Conservation (phyloP, 2,888 invertebrate genomes). For the Sarcophaga rosellei region DNA sequence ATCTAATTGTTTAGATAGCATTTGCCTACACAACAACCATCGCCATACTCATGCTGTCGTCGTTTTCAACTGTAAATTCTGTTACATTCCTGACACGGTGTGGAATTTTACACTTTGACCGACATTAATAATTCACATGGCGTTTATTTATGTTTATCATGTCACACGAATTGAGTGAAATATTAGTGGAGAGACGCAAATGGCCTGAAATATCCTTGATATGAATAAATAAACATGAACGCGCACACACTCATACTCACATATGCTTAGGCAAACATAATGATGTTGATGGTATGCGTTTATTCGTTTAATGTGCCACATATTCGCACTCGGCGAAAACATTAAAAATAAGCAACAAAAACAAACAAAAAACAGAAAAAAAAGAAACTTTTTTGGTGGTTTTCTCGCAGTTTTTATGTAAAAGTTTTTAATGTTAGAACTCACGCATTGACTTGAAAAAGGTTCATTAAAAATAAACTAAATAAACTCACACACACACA, state of each 20-base stretch:
- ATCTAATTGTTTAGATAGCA: neutral
- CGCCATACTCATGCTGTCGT: constrained; percentile 4
- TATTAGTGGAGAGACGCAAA: constrained; percentile 53
- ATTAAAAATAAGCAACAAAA: too few relatives aligned
- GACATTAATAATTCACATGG: constrained; percentile 63
- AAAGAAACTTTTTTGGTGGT: constrained; percentile 25
- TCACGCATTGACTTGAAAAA: constrained; percentile 40
- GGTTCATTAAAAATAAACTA: constrained; percentile 31
- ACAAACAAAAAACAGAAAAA: neutral
- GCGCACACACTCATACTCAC: neutral
- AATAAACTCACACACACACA: neutral
- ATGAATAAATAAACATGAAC: neutral
- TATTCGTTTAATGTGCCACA: constrained; percentile 12
- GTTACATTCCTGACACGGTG: constrained; percentile 52
- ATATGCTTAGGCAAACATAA: neutral
- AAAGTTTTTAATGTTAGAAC: constrained; percentile 2
- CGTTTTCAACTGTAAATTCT: constrained; percentile 37
- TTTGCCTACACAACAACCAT: too few relatives aligned
- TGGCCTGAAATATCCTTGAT: constrained; percentile 44
- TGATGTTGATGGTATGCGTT: neutral
- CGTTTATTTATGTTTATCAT: constrained; percentile 66
- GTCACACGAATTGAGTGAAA: constrained; percentile 64
- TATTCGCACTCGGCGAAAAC: too few relatives aligned
- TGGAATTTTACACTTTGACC: constrained; percentile 63
- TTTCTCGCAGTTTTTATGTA: neutral